phyloP scores from a whole-genome alignment of 1,140 invertebrate species.

The Psilanteris sp. region DNA sequence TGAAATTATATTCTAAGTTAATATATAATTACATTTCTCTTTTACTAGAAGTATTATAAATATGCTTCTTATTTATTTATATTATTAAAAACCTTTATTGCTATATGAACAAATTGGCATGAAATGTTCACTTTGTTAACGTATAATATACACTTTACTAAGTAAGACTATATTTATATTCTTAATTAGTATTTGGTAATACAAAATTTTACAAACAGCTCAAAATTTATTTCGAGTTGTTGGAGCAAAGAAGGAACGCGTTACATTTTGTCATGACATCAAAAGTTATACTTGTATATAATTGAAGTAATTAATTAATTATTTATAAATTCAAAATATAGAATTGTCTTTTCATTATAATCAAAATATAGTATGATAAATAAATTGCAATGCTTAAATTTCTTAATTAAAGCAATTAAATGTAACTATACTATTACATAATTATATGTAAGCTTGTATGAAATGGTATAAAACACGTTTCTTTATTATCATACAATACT shows the following conservation, averaged over 20 bases:
- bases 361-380: conserved; percentile 10
- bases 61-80: too few species aligned
- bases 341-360: conserved; percentile 1
- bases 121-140: conserved; percentile 35
- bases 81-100: too few species aligned
- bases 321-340: conserved; percentile 3
- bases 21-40: too few species aligned
- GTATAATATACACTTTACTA: conserved; percentile 11
- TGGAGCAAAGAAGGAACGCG: conserved; percentile 4
- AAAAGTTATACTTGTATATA: too few species aligned
- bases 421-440: too few species aligned
- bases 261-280: conserved; percentile 3
- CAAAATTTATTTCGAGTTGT: conserved; percentile 23
- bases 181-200: conserved; percentile 30
- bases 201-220: conserved; percentile 26
- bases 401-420: too few species aligned
- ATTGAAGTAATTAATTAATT: too few species aligned
- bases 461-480: neutral
- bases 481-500: conserved; percentile 3
- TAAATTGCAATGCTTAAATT: conserved; percentile 8
- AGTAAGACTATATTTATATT: neutral
- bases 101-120: too few species aligned
- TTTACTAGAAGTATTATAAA: too few species aligned
- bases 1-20: too few species aligned
- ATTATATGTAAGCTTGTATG: conserved; percentile 7